Evolutionary conservation across 1,140 invertebrate species (phyloP), one percentile per base, ranked within the genome.

Genomic region (Cherax destructor): DNA sequence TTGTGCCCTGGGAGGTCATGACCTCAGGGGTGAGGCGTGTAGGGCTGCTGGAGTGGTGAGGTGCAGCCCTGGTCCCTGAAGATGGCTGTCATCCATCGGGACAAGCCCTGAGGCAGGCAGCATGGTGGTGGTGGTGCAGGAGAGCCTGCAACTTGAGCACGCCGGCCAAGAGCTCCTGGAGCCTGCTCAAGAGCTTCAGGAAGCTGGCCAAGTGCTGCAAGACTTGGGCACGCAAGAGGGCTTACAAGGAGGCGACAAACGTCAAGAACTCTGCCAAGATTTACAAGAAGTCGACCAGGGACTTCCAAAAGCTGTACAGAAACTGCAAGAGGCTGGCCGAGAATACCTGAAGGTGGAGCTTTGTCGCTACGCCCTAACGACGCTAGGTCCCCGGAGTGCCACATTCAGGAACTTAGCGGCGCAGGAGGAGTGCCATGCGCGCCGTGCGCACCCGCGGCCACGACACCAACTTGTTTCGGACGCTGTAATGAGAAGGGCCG

Each of bases 41-140:
- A 41, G 30, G 30, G 30, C 30, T 41, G 81, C n/a, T 56, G 80
- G 61, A 61, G 81, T 69, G 81, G 61, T 83, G 81, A 83, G 81
- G 81, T 47, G 79, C 24, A 13, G 52, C 41, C 21, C 16, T 50
- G 80, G 80, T 83, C 52, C 13, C 18, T 61, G 10, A 69, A 41
- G 30, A 83, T 83, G 81, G 81, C 59, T 61, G n/a, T 65, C 81
- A 47, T 41, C 59, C 81, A 83, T 61, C 59, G 81, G 10, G 30
- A 21, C 41, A 65, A 49, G 30, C 59, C 81, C 81, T 83, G 81
- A 83, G 69, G 81, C 30, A 83, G 47, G 47, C 47, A 83, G 61
- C 56, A 65, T 41, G 59, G 69, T 52, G 47, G 52, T 41, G 30
- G 69, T 52, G 80, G 52, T 52, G 59, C 81, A 49, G 30, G 81